phyloP scores from a whole-genome alignment of 2,888 invertebrate species.

The Lasioglossum pauxillum region DNA sequence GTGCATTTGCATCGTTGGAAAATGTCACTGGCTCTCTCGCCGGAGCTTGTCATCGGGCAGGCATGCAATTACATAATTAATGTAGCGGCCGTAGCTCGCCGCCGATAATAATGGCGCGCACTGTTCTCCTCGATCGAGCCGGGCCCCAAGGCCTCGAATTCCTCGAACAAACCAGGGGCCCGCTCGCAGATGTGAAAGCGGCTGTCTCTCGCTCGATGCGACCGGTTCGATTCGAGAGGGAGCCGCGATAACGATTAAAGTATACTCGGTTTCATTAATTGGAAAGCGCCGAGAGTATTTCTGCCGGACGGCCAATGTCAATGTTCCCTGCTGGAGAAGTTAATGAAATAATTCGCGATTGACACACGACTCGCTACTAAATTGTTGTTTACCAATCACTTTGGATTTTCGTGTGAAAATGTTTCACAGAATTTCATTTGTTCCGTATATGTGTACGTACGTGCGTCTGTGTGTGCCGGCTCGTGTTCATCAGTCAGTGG shows the following conservation, averaged over 20 bases:
- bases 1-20: background rate
- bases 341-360: background rate
- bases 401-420: background rate
- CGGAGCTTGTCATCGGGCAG: constrained; percentile 25
- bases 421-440: background rate
- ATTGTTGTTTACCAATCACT: background rate
- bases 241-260: constrained; percentile 8
- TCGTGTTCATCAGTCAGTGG: background rate
- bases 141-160: constrained; percentile 5
- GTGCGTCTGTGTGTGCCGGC: background rate
- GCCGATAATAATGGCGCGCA: constrained; percentile 22
- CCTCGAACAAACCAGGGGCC: background rate
- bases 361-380: background rate
- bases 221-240: background rate
- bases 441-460: no score
- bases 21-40: constrained; percentile 20
- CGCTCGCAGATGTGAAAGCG: constrained; percentile 15
- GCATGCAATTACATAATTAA: constrained; percentile 31
- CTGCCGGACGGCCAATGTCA: background rate
- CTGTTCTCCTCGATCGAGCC: background rate
- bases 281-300: constrained; percentile 8
- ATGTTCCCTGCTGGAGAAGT: background rate
- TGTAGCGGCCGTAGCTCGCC: background rate
- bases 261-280: constrained; percentile 3
- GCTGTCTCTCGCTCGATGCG: background rate